Evolutionary conservation across 37 sponge, comb jelly and placozoan species (phyloP), one percentile per base, ranked within the genome.

Genomic region (Crambe crambe): DNA sequence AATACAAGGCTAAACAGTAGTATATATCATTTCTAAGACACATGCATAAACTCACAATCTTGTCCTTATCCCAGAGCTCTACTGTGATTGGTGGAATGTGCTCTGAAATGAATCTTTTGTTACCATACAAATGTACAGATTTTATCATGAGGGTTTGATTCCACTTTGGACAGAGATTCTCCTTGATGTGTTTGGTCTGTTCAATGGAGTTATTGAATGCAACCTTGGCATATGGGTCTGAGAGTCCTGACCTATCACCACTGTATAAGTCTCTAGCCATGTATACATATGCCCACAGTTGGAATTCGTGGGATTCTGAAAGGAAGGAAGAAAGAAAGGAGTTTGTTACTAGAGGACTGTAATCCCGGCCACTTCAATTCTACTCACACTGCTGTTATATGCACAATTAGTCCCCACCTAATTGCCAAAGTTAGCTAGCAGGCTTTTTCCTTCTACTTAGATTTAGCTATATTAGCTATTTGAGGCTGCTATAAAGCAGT

Each of bases 81-180:
- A 97, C 43, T 6, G 74, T 68, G 17, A 92, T 79, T 18, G 73
- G 39, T 17, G 93, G 93, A 5, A 95, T 95, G 56, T 77, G 47
- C 51, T 47, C 10, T 6, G 10, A 12, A 12, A 47, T 47, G 51
- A 47, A 47, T 15, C 12, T 47, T 12, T 82, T 80, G 64, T 90
- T 82, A 8, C 94, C 98, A 84, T 85, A 97, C 42, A 95, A 30
- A 37, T 77, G 37, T 56, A 97, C 75, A 56, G 89, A 76, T 32
- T 97, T 92, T 54, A 92, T 82, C 27, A 92, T 56, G 27, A 95
- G 36, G 17, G 98, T 97, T 76, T 97, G 90, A 81, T 97, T 93
- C 98, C 98, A 97, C 0, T 86, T 95, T 56, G 98, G 98, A 66
- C 95, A 94, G 51, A 97, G 58, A 25, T 70, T 92, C 74, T 95